A percentile compares a stretch with the other conserved stretches of the same genome.
phyloP scores from a whole-genome alignment of 2,888 invertebrate species.

The Coleophora flavipennella region DNA sequence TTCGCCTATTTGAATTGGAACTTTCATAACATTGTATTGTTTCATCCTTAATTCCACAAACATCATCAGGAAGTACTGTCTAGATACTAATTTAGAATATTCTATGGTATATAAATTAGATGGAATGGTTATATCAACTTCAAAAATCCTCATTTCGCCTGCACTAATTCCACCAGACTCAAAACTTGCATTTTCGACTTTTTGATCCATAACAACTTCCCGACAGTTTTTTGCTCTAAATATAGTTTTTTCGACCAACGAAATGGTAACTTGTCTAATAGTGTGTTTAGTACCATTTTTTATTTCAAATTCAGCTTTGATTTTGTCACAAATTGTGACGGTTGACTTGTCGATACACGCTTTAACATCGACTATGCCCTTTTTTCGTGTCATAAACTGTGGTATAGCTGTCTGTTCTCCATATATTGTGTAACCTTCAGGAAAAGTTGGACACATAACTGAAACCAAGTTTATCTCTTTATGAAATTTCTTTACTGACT shows the following conservation, averaged over 20 bases:
- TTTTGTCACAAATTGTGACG: slow-evolving; percentile 7
- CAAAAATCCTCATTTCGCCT: slow-evolving; percentile 7
- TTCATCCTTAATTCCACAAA: slow-evolving; percentile 8
- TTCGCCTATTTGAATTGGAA: slow-evolving; percentile 12
- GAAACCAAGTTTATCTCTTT: slow-evolving; percentile 8
- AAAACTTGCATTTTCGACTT: slow-evolving; percentile 6
- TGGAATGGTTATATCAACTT: slow-evolving; percentile 10
- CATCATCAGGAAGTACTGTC: slow-evolving; percentile 10
- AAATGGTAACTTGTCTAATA: slow-evolving; percentile 9
- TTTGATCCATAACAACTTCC: slow-evolving; percentile 2
- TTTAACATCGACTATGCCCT: slow-evolving; percentile 10
- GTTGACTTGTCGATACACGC: slow-evolving; percentile 12
- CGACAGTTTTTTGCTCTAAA: slow-evolving; percentile 8
- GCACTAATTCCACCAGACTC: slow-evolving; percentile 3
- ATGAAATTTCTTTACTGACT: slow-evolving; percentile 7
- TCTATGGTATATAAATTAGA: slow-evolving; percentile 9
- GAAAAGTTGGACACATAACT: slow-evolving; percentile 5
- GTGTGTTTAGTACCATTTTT: slow-evolving; percentile 13
- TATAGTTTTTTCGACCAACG: slow-evolving; percentile 8
- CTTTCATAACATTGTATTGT: slow-evolving; percentile 7
- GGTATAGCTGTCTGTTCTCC: slow-evolving; percentile 11
- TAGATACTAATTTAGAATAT: slow-evolving; percentile 9
- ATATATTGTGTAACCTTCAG: slow-evolving; percentile 11
- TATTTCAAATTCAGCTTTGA: slow-evolving; percentile 11
- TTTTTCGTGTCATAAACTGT: slow-evolving; percentile 7